Conservation (phyloP, 1,140 invertebrate genomes). For the Tetramorium parvispinum region DNA sequence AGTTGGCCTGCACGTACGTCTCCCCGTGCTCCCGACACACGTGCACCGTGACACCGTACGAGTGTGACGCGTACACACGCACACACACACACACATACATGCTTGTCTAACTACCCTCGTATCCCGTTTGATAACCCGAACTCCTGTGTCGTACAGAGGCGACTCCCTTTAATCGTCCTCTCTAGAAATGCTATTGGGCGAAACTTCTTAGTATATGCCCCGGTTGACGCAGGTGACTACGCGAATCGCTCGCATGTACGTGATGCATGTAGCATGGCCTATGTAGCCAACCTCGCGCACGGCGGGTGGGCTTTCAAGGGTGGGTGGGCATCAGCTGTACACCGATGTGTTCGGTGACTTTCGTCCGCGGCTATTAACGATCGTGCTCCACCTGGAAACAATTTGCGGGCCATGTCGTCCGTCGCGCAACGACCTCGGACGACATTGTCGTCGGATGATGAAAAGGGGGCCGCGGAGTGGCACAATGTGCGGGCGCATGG, state of each 20-base stretch:
- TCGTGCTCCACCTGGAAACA: slow-evolving; percentile 18
- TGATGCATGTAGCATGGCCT: background rate
- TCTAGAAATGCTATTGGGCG: slow-evolving; percentile 45
- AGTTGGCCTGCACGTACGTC: slow-evolving; percentile 30
- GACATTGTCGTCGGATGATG: background rate
- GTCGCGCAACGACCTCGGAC: background rate
- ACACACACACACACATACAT: slow-evolving; percentile 29
- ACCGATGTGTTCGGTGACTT: slow-evolving; percentile 12
- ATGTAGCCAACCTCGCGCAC: background rate
- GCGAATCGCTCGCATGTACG: slow-evolving; percentile 6
- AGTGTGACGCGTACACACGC: slow-evolving; percentile 30
- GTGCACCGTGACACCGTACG: slow-evolving; percentile 6
- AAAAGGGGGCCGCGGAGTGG: background rate
- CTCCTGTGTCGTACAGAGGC: slow-evolving; percentile 48
- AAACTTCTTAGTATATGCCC: slow-evolving; percentile 56
- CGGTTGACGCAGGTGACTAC: slow-evolving; percentile 14
- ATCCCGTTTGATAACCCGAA: slow-evolving; percentile 41
- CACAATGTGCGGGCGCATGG: background rate
- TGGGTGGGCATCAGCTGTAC: slow-evolving; percentile 45
- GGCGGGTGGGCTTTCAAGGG: background rate
- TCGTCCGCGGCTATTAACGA: slow-evolving; percentile 37
- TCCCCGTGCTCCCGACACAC: background rate
- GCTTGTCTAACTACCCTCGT: slow-evolving; percentile 27
- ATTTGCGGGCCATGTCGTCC: slow-evolving; percentile 33
- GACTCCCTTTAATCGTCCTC: slow-evolving; percentile 54